phyloP scores from a whole-genome alignment of 2,888 invertebrate genomes.

The Platypus cylindrus region DNA sequence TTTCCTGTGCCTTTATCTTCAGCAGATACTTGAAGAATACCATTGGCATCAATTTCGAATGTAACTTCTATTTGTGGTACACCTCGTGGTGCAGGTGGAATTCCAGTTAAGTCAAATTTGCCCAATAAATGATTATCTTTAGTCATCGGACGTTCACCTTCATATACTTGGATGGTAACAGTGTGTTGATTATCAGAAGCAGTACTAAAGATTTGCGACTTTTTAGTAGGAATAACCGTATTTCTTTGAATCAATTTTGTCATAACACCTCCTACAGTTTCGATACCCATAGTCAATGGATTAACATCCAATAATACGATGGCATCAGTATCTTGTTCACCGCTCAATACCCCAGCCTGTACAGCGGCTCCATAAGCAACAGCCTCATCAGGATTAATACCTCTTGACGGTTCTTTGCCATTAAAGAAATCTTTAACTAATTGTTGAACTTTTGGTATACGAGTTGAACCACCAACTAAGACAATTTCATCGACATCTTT shows the following conservation, averaged over 20 bases:
- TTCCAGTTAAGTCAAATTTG: slow-evolving; percentile 95
- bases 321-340: slow-evolving; percentile 94
- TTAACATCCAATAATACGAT: slow-evolving; percentile 95
- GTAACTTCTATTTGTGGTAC: slow-evolving; percentile 92
- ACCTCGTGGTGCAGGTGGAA: slow-evolving; percentile 88
- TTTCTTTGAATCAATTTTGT: slow-evolving; percentile 96
- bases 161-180: slow-evolving; percentile 96
- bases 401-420: slow-evolving; percentile 95
- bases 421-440: slow-evolving; percentile 90
- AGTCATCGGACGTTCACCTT: slow-evolving; percentile 99
- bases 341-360: slow-evolving; percentile 94
- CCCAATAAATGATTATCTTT: slow-evolving; percentile 98
- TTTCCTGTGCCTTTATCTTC: slow-evolving; percentile 99
- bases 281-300: slow-evolving; percentile 97
- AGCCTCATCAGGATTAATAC: slow-evolving; percentile 98
- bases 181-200: slow-evolving; percentile 98
- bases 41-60: slow-evolving; percentile 90
- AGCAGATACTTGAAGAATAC: slow-evolving; percentile 90
- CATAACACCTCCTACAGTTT: slow-evolving; percentile 99
- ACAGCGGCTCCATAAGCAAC: slow-evolving; percentile 98
- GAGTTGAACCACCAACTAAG: slow-evolving; percentile 95
- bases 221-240: slow-evolving; percentile 98
- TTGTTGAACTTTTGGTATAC: slow-evolving; percentile 96
- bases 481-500: slow-evolving; percentile 98
- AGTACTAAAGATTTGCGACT: slow-evolving; percentile 98